Evolutionary conservation across 2,888 invertebrate species (phyloP), one percentile per base, ranked within the genome.

Genomic region (Cordilura impudica): DNA sequence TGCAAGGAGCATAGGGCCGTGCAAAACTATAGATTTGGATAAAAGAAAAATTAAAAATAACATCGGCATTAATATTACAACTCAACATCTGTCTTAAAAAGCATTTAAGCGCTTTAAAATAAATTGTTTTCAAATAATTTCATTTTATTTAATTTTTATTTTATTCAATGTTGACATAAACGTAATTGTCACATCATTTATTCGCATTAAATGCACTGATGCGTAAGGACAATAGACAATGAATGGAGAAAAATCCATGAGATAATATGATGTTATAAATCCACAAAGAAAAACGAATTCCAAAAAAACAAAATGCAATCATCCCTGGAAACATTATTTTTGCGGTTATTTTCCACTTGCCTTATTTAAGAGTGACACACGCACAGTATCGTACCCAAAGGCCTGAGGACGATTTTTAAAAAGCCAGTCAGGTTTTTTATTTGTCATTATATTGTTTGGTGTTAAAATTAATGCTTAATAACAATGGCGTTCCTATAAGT

Each of bases 141-240:
- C 84, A 85, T 86, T 86, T 86, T 81, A 83, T 83, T 84, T 83
- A 86, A 85, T 16, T 35, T 63, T 70, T 56, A 53, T 61, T 53
- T 56, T 56, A n/a, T 49, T 53, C 19, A 85, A 83, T 84, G 83
- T 85, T 85, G 83, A 84, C 84, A 85, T 84, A 84, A 86, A 85
- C 86, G 86, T 86, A 86, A 86, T 87, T 87, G 88, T 86, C 87
- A 86, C 85, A 86, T 84, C 88, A 87, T 87, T 87, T 87, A 86
- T 86, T 86, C 85, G 85, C 84, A 87, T 87, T 85, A 86, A 86
- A 83, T 82, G 82, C 81, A 82, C 72, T 82, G 82, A 84, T 82
- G 87, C 85, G 82, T 83, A 87, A 84, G 83, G 83, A 87, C 83
- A 86, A 86, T 83, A 84, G 49, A 70, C 18, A 49, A 31, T n/a